These are phyloP conservation scores for Ariolimax columbianus DNA, from an alignment of 2,888 invertebrate genomes.

Conservation along the genomic window DNA sequence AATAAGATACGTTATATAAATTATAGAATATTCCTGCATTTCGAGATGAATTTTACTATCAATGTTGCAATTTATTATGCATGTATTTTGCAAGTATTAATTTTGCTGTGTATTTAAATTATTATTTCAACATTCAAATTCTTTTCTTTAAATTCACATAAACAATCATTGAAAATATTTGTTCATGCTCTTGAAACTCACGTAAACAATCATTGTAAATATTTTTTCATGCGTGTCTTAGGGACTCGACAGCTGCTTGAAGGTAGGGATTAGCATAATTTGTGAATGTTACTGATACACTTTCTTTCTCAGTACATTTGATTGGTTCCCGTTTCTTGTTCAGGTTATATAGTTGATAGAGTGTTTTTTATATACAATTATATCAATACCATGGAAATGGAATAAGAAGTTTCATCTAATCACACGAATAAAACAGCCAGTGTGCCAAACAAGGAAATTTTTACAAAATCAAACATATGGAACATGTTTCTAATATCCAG, in stretches of 20 bases:
- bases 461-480: no score
- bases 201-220: background rate
- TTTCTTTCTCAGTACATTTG: background rate
- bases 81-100: background rate
- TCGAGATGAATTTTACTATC: background rate
- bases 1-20: no score
- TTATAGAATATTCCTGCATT: background rate
- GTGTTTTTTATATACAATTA: background rate
- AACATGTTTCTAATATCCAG: no score
- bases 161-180: no score
- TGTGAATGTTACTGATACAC: constrained; percentile 1
- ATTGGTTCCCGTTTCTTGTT: background rate
- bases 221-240: constrained; percentile 39
- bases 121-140: no score
- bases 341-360: background rate
- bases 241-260: constrained; percentile 38
- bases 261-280: constrained; percentile 35
- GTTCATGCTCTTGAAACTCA: background rate
- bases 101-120: background rate
- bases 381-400: background rate
- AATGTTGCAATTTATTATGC: background rate
- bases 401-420: background rate
- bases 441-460: background rate
- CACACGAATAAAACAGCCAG: background rate
- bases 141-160: no score